Percentiles rank a stretch among this genome's conserved stretches.
Evolutionary conservation across 1,140 invertebrate genomes (phyloP).

Genomic region (Doryteuthis pealeii): DNA sequence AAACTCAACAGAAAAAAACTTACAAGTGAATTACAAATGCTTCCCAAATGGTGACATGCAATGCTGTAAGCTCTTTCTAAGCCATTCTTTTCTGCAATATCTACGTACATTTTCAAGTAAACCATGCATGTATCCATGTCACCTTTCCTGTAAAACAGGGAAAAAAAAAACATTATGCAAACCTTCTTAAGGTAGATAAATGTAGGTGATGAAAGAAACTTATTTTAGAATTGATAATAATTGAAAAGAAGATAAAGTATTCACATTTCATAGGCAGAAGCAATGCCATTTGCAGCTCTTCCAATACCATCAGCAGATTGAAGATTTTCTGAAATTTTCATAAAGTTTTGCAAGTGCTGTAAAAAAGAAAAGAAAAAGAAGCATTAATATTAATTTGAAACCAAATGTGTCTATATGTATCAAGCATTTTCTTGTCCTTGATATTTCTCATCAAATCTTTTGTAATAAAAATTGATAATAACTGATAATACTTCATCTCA

Average conservation of each 20-base stretch:
- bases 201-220: no score
- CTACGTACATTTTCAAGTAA: conserved; percentile 56
- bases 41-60: conserved; percentile 57
- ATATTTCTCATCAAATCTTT: no score
- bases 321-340: conserved; percentile 43
- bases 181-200: no score
- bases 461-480: no score
- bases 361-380: conserved; percentile 26
- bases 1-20: conserved; percentile 21
- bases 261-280: conserved; percentile 55
- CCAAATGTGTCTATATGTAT: no score
- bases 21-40: conserved; percentile 55
- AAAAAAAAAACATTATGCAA: conserved; percentile 7
- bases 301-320: conserved; percentile 55
- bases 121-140: conserved; percentile 53
- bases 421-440: no score
- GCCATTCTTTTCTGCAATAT: conserved; percentile 52
- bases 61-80: conserved; percentile 53
- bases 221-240: no score
- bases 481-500: no score
- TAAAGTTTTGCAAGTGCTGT: conserved; percentile 54
- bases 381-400: no score
- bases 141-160: conserved; percentile 46
- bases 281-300: conserved; percentile 58
- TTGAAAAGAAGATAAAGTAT: neutral